These are phyloP conservation scores for Planococcus citri DNA, from an alignment of 1,140 invertebrate genomes.

Conservation along the genomic window DNA sequence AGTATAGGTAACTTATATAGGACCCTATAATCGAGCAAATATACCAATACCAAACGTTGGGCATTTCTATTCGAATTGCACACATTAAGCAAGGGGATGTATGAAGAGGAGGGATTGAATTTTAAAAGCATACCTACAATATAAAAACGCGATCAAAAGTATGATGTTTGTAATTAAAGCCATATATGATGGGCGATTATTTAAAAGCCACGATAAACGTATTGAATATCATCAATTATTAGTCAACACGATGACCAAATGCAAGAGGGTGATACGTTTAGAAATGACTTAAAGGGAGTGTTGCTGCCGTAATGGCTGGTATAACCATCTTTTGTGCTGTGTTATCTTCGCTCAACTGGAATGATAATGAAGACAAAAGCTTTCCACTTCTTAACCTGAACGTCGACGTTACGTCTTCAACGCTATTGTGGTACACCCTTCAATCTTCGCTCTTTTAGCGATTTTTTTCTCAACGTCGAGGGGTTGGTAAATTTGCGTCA, in stretches of 20 bases:
- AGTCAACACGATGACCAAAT: not conserved
- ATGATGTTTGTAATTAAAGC: no score
- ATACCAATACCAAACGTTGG: no score
- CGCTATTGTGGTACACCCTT: slow-evolving; percentile 9
- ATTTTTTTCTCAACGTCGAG: not conserved
- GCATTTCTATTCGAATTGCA: no score
- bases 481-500: not conserved
- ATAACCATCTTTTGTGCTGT: slow-evolving; percentile 12
- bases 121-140: no score
- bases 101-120: no score
- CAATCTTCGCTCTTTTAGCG: slow-evolving; percentile 10
- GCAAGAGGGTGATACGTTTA: not conserved
- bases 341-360: slow-evolving; percentile 16
- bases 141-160: no score
- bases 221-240: slow-evolving; percentile 4
- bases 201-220: not conserved
- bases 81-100: no score
- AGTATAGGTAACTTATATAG: no score
- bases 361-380: slow-evolving; percentile 20
- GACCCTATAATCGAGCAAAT: no score
- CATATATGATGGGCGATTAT: no score
- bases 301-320: not conserved
- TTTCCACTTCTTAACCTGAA: slow-evolving; percentile 20
- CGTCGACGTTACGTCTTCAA: not conserved
- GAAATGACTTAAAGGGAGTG: not conserved